Percentiles rank a stretch among this genome's conserved stretches.
Evolutionary conservation across 2,888 invertebrate genomes (phyloP).

Genomic region (Stegana nigrithorax): DNA sequence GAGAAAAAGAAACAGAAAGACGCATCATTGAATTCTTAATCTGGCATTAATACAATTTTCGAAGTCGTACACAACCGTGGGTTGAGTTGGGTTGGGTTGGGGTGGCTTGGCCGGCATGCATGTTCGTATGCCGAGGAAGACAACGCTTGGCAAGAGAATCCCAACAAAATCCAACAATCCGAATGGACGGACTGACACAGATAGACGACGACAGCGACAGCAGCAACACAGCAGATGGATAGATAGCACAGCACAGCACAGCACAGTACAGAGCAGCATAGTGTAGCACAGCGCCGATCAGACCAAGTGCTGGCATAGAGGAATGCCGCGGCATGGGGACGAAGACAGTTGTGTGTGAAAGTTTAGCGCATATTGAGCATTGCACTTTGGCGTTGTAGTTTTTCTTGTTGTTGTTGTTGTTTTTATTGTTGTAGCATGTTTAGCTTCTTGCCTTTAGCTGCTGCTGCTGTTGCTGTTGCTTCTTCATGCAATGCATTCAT

Average conservation of each 20-base stretch:
- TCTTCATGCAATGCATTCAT: background rate
- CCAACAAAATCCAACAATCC: slow-evolving; percentile 49
- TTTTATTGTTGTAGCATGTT: background rate
- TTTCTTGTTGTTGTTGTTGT: slow-evolving; percentile 13
- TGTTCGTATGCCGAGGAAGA: background rate
- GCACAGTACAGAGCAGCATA: too few relatives aligned
- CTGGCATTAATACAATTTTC: slow-evolving; percentile 62
- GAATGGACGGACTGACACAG: slow-evolving; percentile 16
- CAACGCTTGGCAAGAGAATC: slow-evolving; percentile 42
- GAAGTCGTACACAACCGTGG: too few relatives aligned
- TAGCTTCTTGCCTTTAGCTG: slow-evolving; percentile 37
- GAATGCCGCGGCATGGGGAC: background rate
- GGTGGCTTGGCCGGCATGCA: background rate
- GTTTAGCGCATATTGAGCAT: slow-evolving; percentile 33
- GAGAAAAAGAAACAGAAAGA: slow-evolving; percentile 25
- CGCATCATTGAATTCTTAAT: slow-evolving; percentile 57
- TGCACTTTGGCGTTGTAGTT: slow-evolving; percentile 30
- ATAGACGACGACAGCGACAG: slow-evolving; percentile 39
- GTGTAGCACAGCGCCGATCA: background rate
- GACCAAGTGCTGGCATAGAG: too few relatives aligned
- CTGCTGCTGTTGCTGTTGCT: slow-evolving; percentile 12
- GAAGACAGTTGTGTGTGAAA: background rate
- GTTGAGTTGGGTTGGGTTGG: slow-evolving; percentile 19
- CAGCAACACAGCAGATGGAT: background rate
- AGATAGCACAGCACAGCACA: background rate